Base-by-base conservation (phyloP, 1,140 invertebrate species). In the Littorina saxatilis region DNA sequence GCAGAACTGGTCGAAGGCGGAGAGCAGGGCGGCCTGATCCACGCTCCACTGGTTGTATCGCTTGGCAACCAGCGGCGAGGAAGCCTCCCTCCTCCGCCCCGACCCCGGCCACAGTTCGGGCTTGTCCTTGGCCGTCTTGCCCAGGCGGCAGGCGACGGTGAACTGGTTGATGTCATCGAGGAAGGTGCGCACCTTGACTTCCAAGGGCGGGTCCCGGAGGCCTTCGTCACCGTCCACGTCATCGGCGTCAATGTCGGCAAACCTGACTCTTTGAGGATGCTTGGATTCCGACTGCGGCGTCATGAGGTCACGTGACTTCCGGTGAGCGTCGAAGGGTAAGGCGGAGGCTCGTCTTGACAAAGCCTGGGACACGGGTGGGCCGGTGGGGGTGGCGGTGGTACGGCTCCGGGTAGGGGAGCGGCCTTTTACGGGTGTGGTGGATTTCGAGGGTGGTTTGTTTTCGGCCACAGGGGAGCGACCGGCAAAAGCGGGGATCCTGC, bases 1-100 rank as follows among this genome's bases (percentile, higher is more conserved):
- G 75, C 84, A 85, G 77, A 87, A 85, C 32, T 84, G 35, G 50
- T 88, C 84, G 58, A 88, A 88, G 20, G 85, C 84, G 35, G 76
- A 52, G 29, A 78, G 55, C 39, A 78, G 7, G n/a, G 29, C 27
- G 20, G 55, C 50, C 17, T 78, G 76, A 35, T 73, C 76, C 76
- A 63, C 39, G 50, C 20, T 35, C 23, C 23, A 72, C 29, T 43
- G 29, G 55, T 66, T 79, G 82, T 75, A 83, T 1, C 70, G 63
- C 40, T 83, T 79, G 43, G 55, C 76, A 13, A 82, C 81, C 13
- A 72, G 43, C 9, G 66, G 52, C 9, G 66, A 50, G 39, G 72
- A 32, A 2, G 40, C 15, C 3, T 47, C 66, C 29, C 29, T 35
- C n/a, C 63, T 66, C 37, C 43, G 37, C 35, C 73, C 66, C 1